Base-by-base conservation (phyloP, 2,113 vertebrate genomes). In the Uropsilus gracilis region DNA sequence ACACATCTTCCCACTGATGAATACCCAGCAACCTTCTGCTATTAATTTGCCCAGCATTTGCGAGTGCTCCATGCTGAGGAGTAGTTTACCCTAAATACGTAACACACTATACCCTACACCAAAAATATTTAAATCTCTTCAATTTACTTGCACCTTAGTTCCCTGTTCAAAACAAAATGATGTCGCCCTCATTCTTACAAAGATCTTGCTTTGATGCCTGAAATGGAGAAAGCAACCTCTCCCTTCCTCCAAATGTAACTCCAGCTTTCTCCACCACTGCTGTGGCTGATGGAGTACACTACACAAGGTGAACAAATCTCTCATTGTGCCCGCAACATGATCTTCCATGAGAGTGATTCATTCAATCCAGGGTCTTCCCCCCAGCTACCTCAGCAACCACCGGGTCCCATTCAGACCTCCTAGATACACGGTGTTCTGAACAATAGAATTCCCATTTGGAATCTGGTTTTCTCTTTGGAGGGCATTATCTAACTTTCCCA, bases 121-220 rank as follows among this genome's bases (percentile, higher is more conserved):
- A 28, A 20, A 64, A 59, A 8, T 0, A 26, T 24, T 34, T 28
- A 14, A 28, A 28, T 50, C 32, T 68, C 50, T 81, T 32, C 32
- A 69, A 88, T 64, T 11, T 66, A 39, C 2, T 76, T 3, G 20
- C n/a, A 83, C 82, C 18, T 66, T 80, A 59, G 12, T 34, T 86
- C 28, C 89, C 46, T 22, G 93, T 81, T 91, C 55, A 91, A 92
- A 90, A 83, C 13, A 84, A 86, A 90, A 39, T 39, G 11, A 57
- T 6, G 18, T 57, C 55, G 0, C 12, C 30, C 73, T 20, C 71
- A 37, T 69, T 28, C 73, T 72, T 72, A 28, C 20, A 32, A 32
- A 89, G 84, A 94, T 22, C 44, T 18, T 30, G 2, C n/a, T 89
- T 57, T 75, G 46, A 91, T 61, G 32, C 14, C 5, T 71, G 32